Evolutionary conservation across 2,888 invertebrate genomes (phyloP).

Genomic region (Euzetes globulus): DNA sequence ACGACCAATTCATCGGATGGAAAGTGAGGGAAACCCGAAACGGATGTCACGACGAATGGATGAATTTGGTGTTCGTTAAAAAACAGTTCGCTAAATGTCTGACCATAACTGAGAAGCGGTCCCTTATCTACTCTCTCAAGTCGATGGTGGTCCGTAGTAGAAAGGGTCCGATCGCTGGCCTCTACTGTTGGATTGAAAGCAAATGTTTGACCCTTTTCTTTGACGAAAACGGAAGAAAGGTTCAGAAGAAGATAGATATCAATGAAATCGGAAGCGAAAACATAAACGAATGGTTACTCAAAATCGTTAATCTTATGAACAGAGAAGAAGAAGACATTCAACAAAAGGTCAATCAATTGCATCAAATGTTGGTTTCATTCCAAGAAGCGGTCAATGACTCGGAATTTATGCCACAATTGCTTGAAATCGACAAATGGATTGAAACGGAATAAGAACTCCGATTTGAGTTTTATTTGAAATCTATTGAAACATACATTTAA

Average conservation of each 20-base stretch:
- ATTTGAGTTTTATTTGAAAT: background rate
- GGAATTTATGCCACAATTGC: slow-evolving; percentile 64
- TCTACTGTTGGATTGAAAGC: slow-evolving; percentile 68
- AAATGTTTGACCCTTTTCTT: slow-evolving; percentile 65
- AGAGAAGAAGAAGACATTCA: slow-evolving; percentile 55
- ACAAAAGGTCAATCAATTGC: slow-evolving; percentile 58
- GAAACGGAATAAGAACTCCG: slow-evolving; percentile 37
- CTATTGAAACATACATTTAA: too few species aligned
- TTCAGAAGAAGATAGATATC: slow-evolving; percentile 67
- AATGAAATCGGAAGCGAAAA: slow-evolving; percentile 53
- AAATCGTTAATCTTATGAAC: slow-evolving; percentile 55
- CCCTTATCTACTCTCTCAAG: slow-evolving; percentile 71
- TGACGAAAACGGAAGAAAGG: slow-evolving; percentile 56
- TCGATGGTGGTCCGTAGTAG: slow-evolving; percentile 67
- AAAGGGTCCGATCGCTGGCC: slow-evolving; percentile 72
- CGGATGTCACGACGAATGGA: slow-evolving; percentile 48
- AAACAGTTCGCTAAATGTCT: slow-evolving; percentile 57
- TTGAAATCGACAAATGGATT: slow-evolving; percentile 72
- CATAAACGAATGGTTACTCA: slow-evolving; percentile 45
- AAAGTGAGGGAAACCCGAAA: slow-evolving; percentile 62
- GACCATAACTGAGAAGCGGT: slow-evolving; percentile 78
- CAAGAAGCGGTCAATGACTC: slow-evolving; percentile 52
- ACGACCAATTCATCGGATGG: slow-evolving; percentile 75
- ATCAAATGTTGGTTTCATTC: slow-evolving; percentile 54
- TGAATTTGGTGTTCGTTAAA: slow-evolving; percentile 66